Percentiles rank a stretch among this genome's conserved stretches.
phyloP scores from a whole-genome alignment of 2,113 vertebrate species.

The Rhynchomys soricoides region DNA sequence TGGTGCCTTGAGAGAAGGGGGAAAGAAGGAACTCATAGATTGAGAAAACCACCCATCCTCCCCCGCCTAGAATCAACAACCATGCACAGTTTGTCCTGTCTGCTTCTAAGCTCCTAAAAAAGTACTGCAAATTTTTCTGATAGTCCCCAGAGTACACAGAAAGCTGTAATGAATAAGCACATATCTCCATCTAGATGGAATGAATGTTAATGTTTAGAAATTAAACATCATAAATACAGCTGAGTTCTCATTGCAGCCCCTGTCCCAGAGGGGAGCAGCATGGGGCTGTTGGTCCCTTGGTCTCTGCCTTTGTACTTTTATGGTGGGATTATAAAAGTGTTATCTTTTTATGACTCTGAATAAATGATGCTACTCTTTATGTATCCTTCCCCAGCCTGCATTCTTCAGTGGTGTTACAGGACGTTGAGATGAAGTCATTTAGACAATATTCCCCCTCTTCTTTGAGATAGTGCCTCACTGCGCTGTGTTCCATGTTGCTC shows the following conservation, averaged over 20 bases:
- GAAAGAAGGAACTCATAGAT: neutral
- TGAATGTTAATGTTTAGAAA: neutral
- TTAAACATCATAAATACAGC: neutral
- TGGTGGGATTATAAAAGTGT: neutral
- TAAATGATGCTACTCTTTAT: neutral
- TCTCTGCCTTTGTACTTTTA: neutral
- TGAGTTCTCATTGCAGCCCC: neutral
- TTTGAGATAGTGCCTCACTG: neutral
- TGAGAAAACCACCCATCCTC: neutral
- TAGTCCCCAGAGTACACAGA: neutral
- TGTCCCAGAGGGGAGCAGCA: neutral
- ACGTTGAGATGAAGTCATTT: neutral
- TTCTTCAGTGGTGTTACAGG: neutral
- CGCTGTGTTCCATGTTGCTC: neutral
- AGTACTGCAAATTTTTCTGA: neutral
- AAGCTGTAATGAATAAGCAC: neutral
- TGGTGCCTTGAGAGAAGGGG: neutral
- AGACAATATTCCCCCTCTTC: no score
- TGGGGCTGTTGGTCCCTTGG: neutral
- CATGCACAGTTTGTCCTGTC: neutral
- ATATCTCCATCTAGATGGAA: neutral
- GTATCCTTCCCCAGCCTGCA: neutral
- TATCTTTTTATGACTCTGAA: neutral
- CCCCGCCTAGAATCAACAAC: neutral
- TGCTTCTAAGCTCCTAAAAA: neutral